phyloP scores from a whole-genome alignment of 2,888 invertebrate species.

The Thyatira batis region DNA sequence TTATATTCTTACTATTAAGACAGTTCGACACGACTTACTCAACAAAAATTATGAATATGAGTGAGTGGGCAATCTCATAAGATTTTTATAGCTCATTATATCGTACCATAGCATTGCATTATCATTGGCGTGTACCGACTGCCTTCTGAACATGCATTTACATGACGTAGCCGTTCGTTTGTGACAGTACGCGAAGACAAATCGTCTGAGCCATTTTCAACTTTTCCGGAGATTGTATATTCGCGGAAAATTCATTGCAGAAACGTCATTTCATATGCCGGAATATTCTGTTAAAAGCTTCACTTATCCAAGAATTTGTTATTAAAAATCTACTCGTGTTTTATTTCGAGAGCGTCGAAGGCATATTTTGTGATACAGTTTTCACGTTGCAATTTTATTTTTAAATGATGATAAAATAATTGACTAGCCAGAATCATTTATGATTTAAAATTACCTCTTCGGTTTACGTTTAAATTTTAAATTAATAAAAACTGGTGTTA shows the following conservation, averaged over 20 bases:
- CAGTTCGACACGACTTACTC: too few species aligned
- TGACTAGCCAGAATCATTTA: too few species aligned
- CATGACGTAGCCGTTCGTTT: conserved; percentile 43
- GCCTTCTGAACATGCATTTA: conserved; percentile 25
- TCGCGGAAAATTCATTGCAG: conserved; percentile 22
- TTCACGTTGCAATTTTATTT: too few species aligned
- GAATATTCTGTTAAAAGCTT: neutral
- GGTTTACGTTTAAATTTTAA: too few species aligned
- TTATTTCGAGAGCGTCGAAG: too few species aligned
- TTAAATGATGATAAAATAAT: too few species aligned
- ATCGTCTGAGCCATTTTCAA: conserved; percentile 41
- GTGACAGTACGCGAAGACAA: conserved; percentile 53
- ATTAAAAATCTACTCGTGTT: neutral
- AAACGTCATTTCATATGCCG: conserved; percentile 5
- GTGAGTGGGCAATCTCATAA: too few species aligned
- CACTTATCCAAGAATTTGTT: neutral
- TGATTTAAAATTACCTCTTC: too few species aligned
- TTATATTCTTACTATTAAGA: too few species aligned
- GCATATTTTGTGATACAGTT: too few species aligned
- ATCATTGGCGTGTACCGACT: conserved; percentile 13
- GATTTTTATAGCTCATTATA: conserved; percentile 6
- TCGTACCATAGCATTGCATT: conserved; percentile 18
- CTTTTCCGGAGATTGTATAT: conserved; percentile 31
- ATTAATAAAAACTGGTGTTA: too few species aligned
- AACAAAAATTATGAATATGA: too few species aligned